phyloP scores from a whole-genome alignment of 1,140 invertebrate species.

The Cotesia vestalis region DNA sequence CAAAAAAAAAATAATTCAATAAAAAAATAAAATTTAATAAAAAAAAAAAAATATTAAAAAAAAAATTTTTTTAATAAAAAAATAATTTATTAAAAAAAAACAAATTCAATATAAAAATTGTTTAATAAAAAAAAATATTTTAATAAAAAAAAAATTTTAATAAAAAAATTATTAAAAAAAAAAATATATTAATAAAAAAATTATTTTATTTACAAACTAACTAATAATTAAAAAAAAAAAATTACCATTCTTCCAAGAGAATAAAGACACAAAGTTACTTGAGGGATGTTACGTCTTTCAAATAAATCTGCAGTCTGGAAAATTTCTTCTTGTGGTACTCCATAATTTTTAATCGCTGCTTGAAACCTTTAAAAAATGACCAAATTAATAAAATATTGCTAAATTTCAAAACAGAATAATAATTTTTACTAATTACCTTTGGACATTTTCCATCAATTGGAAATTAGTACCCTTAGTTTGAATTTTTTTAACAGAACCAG shows the following conservation, averaged over 20 bases:
- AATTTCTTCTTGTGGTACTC: slow-evolving; percentile 95
- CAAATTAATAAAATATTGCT: no score
- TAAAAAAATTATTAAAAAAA: slow-evolving; percentile 12
- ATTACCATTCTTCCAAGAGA: slow-evolving; percentile 89
- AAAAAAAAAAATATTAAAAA: neutral
- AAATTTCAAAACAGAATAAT: no score
- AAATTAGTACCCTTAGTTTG: slow-evolving; percentile 96
- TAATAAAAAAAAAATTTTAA: slow-evolving; percentile 48
- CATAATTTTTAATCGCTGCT: slow-evolving; percentile 90
- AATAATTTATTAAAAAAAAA: slow-evolving; percentile 5
- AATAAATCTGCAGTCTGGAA: slow-evolving; percentile 99
- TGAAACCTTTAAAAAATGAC: slow-evolving; percentile 77
- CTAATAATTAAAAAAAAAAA: slow-evolving; percentile 43
- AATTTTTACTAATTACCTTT: slow-evolving; percentile 69
- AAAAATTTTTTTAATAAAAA: slow-evolving; percentile 3
- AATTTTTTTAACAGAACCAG: slow-evolving; percentile 96
- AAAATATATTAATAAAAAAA: slow-evolving; percentile 14
- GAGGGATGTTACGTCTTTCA: slow-evolving; percentile 94
- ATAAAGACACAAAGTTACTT: slow-evolving; percentile 92
- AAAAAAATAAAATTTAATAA: slow-evolving; percentile 1
- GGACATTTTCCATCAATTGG: slow-evolving; percentile 98
- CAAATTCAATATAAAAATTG: no score
- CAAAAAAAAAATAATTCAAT: neutral
- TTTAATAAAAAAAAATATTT: no score
- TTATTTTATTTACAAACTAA: neutral